These are phyloP conservation scores for Aleadryas rufinucha DNA, from an alignment of 2,113 vertebrate species.

Conservation along the genomic window DNA sequence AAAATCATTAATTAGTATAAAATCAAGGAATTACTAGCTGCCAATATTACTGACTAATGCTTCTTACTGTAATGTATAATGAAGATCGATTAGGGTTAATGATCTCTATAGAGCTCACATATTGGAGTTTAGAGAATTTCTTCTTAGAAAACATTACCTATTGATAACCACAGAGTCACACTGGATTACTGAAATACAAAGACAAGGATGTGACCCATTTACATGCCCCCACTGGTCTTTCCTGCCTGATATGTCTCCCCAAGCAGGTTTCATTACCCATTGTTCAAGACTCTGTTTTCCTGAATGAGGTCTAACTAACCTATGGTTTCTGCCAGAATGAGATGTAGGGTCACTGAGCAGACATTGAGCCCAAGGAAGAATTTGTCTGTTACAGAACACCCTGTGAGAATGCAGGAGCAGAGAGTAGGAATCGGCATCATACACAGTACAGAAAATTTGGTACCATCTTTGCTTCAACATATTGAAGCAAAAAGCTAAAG, in stretches of 20 bases:
- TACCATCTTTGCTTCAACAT: not conserved
- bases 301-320: not conserved
- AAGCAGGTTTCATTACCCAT: not conserved
- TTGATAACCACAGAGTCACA: not conserved
- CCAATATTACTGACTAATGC: not conserved
- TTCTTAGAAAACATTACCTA: not conserved
- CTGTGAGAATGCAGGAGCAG: not conserved
- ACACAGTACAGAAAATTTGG: not conserved
- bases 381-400: not conserved
- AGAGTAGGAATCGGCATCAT: rapidly evolving
- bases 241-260: not conserved
- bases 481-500: not conserved
- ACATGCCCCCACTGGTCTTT: not conserved
- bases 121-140: not conserved
- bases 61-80: not conserved
- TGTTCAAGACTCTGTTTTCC: not conserved
- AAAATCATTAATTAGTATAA: not conserved
- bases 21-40: not conserved
- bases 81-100: not conserved
- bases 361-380: not conserved
- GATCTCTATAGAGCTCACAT: not conserved
- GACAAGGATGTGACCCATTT: not conserved
- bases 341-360: not conserved
- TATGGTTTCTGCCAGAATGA: not conserved
- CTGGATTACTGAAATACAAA: not conserved